These are phyloP conservation scores for Cephus sareptanus DNA, from an alignment of 2,888 invertebrate genomes.

Conservation along the genomic window DNA sequence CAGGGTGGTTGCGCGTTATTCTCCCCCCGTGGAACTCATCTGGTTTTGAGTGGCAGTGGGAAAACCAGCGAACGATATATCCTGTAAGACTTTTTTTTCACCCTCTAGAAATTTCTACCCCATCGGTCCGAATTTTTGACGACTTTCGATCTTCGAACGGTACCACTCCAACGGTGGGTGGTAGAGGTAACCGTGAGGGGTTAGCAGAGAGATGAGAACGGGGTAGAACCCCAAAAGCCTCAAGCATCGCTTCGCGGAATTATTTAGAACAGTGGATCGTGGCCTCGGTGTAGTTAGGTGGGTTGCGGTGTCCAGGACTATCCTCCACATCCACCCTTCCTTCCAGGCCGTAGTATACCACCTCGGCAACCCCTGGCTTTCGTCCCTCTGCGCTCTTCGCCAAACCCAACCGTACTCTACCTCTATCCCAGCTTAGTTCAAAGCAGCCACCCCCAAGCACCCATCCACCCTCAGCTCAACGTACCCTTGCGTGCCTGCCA, in stretches of 20 bases:
- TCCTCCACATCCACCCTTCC: slow-evolving; percentile 55
- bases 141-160: neutral
- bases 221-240: slow-evolving; percentile 50
- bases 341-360: slow-evolving; percentile 30
- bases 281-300: slow-evolving; percentile 60
- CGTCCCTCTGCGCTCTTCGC: slow-evolving; percentile 52
- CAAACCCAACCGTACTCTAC: slow-evolving; percentile 56
- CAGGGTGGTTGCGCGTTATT: neutral
- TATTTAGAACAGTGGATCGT: slow-evolving; percentile 64
- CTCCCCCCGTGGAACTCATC: neutral
- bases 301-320: slow-evolving; percentile 61
- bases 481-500: slow-evolving; percentile 58
- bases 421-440: slow-evolving; percentile 63
- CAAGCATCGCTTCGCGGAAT: slow-evolving; percentile 63
- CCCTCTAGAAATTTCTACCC: neutral
- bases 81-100: neutral
- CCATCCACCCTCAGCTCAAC: slow-evolving; percentile 36
- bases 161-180: neutral
- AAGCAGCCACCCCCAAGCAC: slow-evolving; percentile 54
- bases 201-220: neutral
- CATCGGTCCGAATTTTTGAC: neutral
- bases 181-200: neutral
- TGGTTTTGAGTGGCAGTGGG: neutral
- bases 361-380: slow-evolving; percentile 12
- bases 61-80: neutral